phyloP scores from a whole-genome alignment of 2,113 vertebrate genomes.

The Bagarius yarrelli region DNA sequence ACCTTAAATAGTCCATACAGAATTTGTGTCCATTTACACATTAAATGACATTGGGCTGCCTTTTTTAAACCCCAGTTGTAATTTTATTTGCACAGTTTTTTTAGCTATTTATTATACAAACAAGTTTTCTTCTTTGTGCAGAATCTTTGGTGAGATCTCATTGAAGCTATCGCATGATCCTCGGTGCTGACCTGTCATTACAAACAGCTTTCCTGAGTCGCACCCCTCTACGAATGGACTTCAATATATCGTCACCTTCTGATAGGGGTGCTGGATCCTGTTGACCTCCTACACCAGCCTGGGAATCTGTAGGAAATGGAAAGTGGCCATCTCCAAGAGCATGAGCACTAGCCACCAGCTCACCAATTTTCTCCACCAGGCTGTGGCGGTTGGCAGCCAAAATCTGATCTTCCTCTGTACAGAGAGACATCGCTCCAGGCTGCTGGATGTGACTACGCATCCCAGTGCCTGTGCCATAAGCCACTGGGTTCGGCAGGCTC shows the following conservation, averaged over 20 bases:
- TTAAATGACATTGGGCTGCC: conserved; percentile 26
- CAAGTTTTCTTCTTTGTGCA: conserved; percentile 21
- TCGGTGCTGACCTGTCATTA: conserved; percentile 91
- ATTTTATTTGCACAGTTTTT: conserved; percentile 18
- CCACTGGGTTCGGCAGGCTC: conserved; percentile 82
- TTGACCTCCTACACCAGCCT: neutral
- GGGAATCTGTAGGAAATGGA: conserved; percentile 74
- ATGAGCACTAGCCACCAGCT: conserved; percentile 89
- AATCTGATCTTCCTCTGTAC: conserved; percentile 79
- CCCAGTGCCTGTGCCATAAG: conserved; percentile 74
- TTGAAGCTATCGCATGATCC: conserved; percentile 79
- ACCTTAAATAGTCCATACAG: conserved; percentile 23
- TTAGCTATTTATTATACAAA: conserved; percentile 17
- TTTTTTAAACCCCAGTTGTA: conserved; percentile 25
- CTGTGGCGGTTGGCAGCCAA: conserved; percentile 93
- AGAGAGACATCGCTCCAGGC: conserved; percentile 59
- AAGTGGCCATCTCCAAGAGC: conserved; percentile 93
- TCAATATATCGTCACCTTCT: conserved; percentile 85
- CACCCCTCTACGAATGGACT: conserved; percentile 91
- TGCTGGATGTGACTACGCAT: conserved; percentile 66
- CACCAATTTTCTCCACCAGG: conserved; percentile 96
- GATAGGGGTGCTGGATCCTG: conserved; percentile 54
- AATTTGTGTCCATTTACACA: conserved; percentile 37
- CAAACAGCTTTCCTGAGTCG: conserved; percentile 88
- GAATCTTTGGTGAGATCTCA: neutral